Evolutionary conservation across 2,113 vertebrate species (phyloP).

Genomic region (Ramphastos sulfuratus): DNA sequence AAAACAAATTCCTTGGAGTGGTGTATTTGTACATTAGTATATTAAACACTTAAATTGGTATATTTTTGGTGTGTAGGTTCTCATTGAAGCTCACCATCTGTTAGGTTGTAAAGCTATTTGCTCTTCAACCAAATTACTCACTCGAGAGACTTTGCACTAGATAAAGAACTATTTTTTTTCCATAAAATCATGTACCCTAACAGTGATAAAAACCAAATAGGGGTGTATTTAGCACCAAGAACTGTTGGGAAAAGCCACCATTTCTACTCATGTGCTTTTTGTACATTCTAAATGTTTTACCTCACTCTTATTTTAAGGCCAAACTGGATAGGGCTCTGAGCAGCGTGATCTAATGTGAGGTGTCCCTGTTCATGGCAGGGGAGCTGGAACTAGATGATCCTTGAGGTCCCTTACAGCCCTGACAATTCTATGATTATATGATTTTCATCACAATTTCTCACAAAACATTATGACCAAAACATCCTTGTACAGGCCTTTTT

Average conservation of each 20-base stretch:
- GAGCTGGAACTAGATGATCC: too few relatives aligned
- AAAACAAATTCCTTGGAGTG: background rate
- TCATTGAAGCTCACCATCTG: background rate
- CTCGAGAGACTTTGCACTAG: background rate
- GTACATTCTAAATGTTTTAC: background rate
- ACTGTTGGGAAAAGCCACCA: background rate
- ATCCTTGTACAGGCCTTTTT: background rate
- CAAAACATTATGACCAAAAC: background rate
- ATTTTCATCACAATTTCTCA: background rate
- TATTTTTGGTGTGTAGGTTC: background rate
- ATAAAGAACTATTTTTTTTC: background rate
- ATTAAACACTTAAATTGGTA: background rate
- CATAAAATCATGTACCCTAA: background rate
- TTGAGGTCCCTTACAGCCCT: background rate
- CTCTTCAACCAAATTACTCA: constrained; percentile 1
- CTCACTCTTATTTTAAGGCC: background rate
- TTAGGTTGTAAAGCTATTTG: background rate
- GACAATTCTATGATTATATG: too few relatives aligned
- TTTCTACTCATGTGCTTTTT: background rate
- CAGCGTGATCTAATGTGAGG: too few relatives aligned
- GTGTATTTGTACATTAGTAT: background rate
- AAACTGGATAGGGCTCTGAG: too few relatives aligned
- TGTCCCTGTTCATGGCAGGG: too few relatives aligned
- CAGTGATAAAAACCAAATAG: background rate
- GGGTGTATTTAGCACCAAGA: background rate